Evolutionary conservation across 2,888 invertebrate species (phyloP), one percentile per base, ranked within the genome.

Genomic region (Lycophotia porphyrea): DNA sequence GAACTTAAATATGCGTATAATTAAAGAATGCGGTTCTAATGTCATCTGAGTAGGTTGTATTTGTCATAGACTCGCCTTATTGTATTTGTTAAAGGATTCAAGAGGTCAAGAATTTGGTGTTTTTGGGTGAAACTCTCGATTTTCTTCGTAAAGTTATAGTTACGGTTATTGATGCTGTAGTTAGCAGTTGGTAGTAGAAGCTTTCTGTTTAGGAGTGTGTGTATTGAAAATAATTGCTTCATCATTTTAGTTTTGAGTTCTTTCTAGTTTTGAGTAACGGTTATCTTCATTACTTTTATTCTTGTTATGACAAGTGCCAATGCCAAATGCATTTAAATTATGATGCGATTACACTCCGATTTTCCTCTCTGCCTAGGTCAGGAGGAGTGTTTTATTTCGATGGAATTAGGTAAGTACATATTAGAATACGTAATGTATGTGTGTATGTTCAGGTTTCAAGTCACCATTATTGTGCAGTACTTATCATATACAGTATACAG

Each of bases 21-120:
- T 84, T 84, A 75, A 70, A 75, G 72, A 87, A 83, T 82, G 88
- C 63, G 78, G 78, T 79, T 85, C 81, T 80, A 84, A 85, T 78
- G 58, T 79, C 58, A 77, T 58, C 34, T n/a, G 64, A 64, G 65
- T 81, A 24, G 71, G 67, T 61, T 34, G 27, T 65, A 65, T 85
- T 71, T 72, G 70, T 74, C 73, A 83, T 71, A 74, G 66, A 36
- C 27, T 63, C 1, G 27, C 49, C 31, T 66, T 65, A 60, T 55
- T 39, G 27, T 71, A 34, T 69, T 71, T 75, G 36, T 34, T 72
- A 70, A 69, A 71, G 66, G 71, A 81, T 73, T 31, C 9, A 27
- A 13, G 49, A 8, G 70, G 63, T 72, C 70, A 80, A 73, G 58
- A 77, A 76, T 74, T 76, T 70, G 2, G 27, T 39, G 36, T 34